Conservation (phyloP, 2,113 vertebrate genomes). For the Rostratula benghalensis region DNA sequence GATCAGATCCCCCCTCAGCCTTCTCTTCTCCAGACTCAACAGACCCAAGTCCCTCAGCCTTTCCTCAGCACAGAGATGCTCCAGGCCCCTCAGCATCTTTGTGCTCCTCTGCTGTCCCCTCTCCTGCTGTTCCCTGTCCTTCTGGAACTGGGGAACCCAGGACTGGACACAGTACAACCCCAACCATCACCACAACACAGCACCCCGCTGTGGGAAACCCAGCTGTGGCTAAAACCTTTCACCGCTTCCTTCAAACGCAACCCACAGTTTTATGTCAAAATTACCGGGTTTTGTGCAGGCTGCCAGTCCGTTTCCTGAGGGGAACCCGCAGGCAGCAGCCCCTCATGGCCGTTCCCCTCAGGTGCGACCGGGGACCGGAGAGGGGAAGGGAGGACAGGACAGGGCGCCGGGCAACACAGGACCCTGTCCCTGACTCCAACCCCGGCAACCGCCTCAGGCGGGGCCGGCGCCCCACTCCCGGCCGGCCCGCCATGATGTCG, state of each 20-base stretch:
- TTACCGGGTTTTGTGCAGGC: neutral
- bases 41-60: too few species aligned
- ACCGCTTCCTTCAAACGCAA: fast-evolving
- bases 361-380: neutral
- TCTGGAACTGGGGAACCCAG: too few species aligned
- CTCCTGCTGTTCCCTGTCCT: too few species aligned
- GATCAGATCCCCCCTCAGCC: too few species aligned
- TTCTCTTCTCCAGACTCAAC: too few species aligned
- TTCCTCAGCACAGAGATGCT: too few species aligned
- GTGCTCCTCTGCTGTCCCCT: too few species aligned
- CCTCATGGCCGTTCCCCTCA: neutral
- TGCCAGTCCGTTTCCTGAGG: neutral
- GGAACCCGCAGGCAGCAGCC: neutral
- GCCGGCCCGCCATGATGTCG: constrained; percentile 12
- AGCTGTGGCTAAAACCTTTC: fast-evolving
- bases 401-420: too few species aligned
- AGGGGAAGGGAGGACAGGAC: too few species aligned
- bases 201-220: neutral
- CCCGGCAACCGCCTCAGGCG: neutral
- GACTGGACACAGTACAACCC: too few species aligned
- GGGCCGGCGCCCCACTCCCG: neutral
- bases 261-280: neutral
- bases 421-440: too few species aligned
- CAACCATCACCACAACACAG: neutral
- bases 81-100: too few species aligned